These are phyloP conservation scores for Bellardia pandia DNA, from an alignment of 2,888 invertebrate genomes.

Conservation along the genomic window DNA sequence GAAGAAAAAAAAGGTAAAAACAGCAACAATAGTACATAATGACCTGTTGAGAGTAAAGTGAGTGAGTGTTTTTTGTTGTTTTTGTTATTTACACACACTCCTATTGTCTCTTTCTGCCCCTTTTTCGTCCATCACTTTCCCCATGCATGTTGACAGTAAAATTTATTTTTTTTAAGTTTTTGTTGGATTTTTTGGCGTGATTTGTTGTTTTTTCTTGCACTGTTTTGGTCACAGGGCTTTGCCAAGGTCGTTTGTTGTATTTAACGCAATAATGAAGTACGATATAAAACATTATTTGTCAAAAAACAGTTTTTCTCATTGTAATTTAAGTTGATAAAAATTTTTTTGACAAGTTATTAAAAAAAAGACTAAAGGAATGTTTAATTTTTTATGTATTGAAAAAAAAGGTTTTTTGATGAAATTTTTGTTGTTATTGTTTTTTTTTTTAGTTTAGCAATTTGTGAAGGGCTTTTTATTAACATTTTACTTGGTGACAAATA, in stretches of 20 bases:
- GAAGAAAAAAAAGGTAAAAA: neutral
- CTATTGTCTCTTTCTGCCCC: neutral
- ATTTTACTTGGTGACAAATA: too few species aligned
- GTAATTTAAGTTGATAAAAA: too few species aligned
- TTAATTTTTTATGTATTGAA: too few species aligned
- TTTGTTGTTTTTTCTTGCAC: neutral
- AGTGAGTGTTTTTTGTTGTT: neutral
- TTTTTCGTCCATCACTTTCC: slow-evolving; percentile 4
- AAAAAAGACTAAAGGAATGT: too few species aligned
- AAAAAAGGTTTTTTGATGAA: too few species aligned
- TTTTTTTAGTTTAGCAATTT: too few species aligned
- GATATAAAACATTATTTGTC: neutral
- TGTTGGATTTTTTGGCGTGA: neutral
- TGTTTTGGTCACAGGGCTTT: slow-evolving; percentile 8
- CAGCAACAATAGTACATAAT: neutral
- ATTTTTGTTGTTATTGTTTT: too few species aligned
- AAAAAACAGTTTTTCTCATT: neutral
- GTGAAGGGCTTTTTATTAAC: too few species aligned
- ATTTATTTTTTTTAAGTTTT: slow-evolving; percentile 31
- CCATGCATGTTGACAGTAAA: slow-evolving; percentile 17
- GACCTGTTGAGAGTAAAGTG: neutral
- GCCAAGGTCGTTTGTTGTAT: slow-evolving; percentile 14
- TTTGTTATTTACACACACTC: neutral
- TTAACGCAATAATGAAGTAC: neutral
- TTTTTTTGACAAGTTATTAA: too few species aligned